phyloP scores from a whole-genome alignment of 2,888 invertebrate genomes.

The Platycheirus albimanus region DNA sequence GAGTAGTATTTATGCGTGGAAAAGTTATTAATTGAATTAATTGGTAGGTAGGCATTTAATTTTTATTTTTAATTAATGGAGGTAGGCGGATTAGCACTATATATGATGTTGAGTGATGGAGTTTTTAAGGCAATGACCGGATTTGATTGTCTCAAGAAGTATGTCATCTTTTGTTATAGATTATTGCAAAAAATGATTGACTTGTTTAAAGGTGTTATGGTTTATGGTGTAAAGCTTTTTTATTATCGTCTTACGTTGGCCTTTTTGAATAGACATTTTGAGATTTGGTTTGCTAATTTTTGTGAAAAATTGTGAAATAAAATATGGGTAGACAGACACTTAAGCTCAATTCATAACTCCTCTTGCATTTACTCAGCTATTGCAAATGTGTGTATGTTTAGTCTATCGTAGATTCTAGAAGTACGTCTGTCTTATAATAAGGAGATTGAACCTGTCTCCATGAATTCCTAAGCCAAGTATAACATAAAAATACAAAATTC shows the following conservation, averaged over 20 bases:
- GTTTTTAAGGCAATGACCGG: slow-evolving; percentile 31
- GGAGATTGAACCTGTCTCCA: too few relatives aligned
- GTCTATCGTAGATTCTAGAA: too few relatives aligned
- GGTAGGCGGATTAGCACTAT: background rate
- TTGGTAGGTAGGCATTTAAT: slow-evolving; percentile 16
- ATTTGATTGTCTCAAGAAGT: slow-evolving; percentile 15
- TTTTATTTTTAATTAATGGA: slow-evolving; percentile 10
- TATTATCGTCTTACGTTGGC: background rate
- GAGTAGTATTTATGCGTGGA: background rate
- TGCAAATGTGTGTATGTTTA: too few relatives aligned
- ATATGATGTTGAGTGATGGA: slow-evolving; percentile 3
- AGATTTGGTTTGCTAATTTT: slow-evolving; percentile 16
- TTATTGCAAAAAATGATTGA: slow-evolving; percentile 24
- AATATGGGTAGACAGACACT: too few relatives aligned
- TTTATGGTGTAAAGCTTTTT: too few relatives aligned
- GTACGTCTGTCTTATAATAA: too few relatives aligned
- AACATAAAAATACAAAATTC: too few relatives aligned
- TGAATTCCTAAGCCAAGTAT: too few relatives aligned
- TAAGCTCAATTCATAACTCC: too few relatives aligned
- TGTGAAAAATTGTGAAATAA: background rate
- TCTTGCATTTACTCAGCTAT: too few relatives aligned
- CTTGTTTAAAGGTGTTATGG: background rate
- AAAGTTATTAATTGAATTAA: slow-evolving; percentile 46
- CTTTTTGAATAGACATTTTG: background rate
- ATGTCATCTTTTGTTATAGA: slow-evolving; percentile 41